Evolutionary conservation across 2,888 invertebrate species (phyloP).

Genomic region (Lordiphosa andalusiaca): DNA sequence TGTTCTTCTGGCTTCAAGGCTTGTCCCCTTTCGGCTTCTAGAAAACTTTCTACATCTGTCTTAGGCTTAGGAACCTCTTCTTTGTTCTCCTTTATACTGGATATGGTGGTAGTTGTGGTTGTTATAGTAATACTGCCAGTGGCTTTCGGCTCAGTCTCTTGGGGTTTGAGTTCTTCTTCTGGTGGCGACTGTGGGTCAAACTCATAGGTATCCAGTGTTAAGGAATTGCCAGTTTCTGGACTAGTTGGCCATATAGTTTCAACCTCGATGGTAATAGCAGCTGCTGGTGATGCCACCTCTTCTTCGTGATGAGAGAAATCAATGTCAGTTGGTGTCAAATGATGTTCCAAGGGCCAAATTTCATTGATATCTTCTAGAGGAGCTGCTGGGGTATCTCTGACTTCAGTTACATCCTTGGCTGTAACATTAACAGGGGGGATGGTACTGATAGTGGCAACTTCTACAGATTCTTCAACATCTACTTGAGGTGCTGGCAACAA

Average conservation of each 20-base stretch:
- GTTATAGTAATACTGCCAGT: slow-evolving; percentile 34
- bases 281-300: slow-evolving; percentile 42
- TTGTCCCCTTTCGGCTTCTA: slow-evolving; percentile 16
- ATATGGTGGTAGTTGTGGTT: slow-evolving; percentile 31
- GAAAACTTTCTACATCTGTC: slow-evolving; percentile 27
- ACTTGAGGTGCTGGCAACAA: slow-evolving; percentile 77
- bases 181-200: slow-evolving; percentile 61
- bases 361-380: slow-evolving; percentile 70
- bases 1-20: slow-evolving; percentile 1
- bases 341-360: slow-evolving; percentile 79
- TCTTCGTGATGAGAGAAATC: slow-evolving; percentile 74
- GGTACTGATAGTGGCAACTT: slow-evolving; percentile 60
- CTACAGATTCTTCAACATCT: slow-evolving; percentile 75
- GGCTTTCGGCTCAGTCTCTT: slow-evolving; percentile 21
- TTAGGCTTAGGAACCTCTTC: slow-evolving; percentile 13
- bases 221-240: slow-evolving; percentile 73
- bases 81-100: slow-evolving; percentile 6
- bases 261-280: slow-evolving; percentile 13
- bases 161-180: slow-evolving; percentile 13
- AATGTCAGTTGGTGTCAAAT: slow-evolving; percentile 73
- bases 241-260: slow-evolving; percentile 77
- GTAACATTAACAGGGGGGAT: slow-evolving; percentile 69
- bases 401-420: slow-evolving; percentile 53
- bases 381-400: slow-evolving; percentile 32
- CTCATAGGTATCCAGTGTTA: slow-evolving; percentile 72